These are phyloP conservation scores for Oxyura jamaicensis DNA, from an alignment of 2,113 vertebrate genomes.

Conservation along the genomic window DNA sequence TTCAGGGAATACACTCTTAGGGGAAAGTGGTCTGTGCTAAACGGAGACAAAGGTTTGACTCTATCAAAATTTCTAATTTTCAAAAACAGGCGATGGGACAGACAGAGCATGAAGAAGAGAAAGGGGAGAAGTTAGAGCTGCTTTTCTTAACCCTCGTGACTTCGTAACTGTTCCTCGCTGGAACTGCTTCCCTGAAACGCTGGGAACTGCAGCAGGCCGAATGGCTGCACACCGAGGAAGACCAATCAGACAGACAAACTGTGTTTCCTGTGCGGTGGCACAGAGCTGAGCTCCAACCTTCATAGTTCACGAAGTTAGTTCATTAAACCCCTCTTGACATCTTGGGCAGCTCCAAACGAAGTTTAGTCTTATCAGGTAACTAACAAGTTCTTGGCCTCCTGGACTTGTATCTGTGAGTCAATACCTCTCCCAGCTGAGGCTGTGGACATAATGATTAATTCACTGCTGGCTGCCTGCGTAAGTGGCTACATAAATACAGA, in stretches of 20 bases:
- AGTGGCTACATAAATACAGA: constrained; percentile 16
- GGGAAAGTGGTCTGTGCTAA: background rate
- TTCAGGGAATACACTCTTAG: background rate
- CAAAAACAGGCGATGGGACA: background rate
- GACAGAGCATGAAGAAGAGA: background rate
- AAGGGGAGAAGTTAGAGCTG: background rate
- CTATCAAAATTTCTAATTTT: background rate
- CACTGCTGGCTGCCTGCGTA: constrained; percentile 29
- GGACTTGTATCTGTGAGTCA: background rate
- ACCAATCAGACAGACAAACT: too few relatives aligned
- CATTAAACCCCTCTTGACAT: background rate
- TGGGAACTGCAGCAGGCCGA: background rate
- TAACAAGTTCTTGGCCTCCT: constrained; percentile 13
- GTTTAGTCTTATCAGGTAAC: background rate
- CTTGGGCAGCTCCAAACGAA: background rate
- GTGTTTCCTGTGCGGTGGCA: background rate
- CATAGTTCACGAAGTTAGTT: background rate
- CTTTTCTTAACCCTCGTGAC: background rate
- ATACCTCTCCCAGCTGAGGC: constrained; percentile 7
- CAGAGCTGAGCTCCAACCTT: background rate
- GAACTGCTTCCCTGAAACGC: background rate
- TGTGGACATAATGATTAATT: constrained; percentile 42
- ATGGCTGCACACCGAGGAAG: background rate
- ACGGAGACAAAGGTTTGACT: background rate
- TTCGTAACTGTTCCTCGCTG: accelerated